phyloP scores from a whole-genome alignment of 2,888 invertebrate species.

The Galerucella pusilla region DNA sequence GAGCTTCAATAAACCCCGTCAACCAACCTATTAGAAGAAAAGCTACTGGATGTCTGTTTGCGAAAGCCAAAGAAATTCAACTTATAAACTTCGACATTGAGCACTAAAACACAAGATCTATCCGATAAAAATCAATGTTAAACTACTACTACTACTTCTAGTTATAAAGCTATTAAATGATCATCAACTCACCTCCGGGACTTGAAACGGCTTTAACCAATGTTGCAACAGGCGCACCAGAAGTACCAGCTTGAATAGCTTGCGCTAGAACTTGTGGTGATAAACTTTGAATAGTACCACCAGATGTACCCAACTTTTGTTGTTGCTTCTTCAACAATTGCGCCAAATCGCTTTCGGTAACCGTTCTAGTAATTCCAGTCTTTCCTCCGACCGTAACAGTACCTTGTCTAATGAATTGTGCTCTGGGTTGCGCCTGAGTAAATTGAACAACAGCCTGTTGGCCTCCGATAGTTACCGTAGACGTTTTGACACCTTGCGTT shows the following conservation, averaged over 20 bases:
- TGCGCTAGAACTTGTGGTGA: constrained; percentile 62
- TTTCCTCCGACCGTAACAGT: constrained; percentile 61
- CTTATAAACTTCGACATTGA: too few relatives aligned
- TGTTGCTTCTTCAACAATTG: constrained; percentile 66
- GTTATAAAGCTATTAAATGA: background rate
- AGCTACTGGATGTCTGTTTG: too few relatives aligned
- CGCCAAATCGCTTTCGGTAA: constrained; percentile 69
- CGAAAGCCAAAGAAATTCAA: too few relatives aligned
- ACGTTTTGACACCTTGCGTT: constrained; percentile 58
- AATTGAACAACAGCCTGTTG: constrained; percentile 62
- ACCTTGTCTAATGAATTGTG: constrained; percentile 62
- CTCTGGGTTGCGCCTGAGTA: constrained; percentile 60
- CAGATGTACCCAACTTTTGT: constrained; percentile 58
- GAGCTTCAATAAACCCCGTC: too few relatives aligned
- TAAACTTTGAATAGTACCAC: constrained; percentile 59
- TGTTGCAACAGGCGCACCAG: constrained; percentile 71
- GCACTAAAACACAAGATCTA: too few relatives aligned
- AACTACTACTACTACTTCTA: too few relatives aligned
- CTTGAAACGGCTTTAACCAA: constrained; percentile 72
- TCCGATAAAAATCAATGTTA: too few relatives aligned
- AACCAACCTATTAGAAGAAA: too few relatives aligned
- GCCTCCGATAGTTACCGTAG: constrained; percentile 60
- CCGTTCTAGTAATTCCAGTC: constrained; percentile 61
- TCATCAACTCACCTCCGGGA: constrained; percentile 54
- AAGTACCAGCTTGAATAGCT: constrained; percentile 67